Evolutionary conservation across 1,140 invertebrate genomes (phyloP), one percentile per base, ranked within the genome.

Genomic region (Drosophila novamexicana): DNA sequence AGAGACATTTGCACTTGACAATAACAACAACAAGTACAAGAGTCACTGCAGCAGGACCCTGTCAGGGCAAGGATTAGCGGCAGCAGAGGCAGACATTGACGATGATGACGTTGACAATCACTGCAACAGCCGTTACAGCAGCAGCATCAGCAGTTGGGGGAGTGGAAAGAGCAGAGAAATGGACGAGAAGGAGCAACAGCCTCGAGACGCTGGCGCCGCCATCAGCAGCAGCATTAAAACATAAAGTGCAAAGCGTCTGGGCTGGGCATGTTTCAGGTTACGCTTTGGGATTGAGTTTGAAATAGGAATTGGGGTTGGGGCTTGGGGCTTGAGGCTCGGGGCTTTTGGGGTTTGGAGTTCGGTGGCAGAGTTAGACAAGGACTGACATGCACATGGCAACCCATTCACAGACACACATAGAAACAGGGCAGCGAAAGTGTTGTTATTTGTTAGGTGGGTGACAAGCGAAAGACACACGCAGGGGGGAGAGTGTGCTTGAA

Each of bases 1-100:
- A 69, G 75, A 75, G 70, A 84, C 84, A 89, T 81, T 89, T 89
- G 80, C 80, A 89, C 77, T 89, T 89, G 84, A 89, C 84, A 89
- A 89, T 75, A 14, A 50, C 80, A 88, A 83, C 73, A 81, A 79
- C 65, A 67, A 71, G 75, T 49, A 69, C 72, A 75, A 89, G 73
- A 77, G 64, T 40, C 34, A 42, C 63, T 70, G 75, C 69, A 79
- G 71, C 49, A 68, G 39, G 34, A 75, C 52, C 69, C 67, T 47
- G 75, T 79, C 82, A 74, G 62, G 79, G 75, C 82, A 77, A 65
- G 79, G 75, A 88, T 88, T 88, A 86, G 83, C 74, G 77, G 52
- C 53, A 64, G 68, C 50, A 74, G 72, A 59, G 80, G 59, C 81
- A 74, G 66, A 62, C 44, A 77, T 62, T 59, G 75, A 53, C 56